Evolutionary conservation across 2,888 invertebrate genomes (phyloP).

Genomic region (Aspidiotus rigidus): DNA sequence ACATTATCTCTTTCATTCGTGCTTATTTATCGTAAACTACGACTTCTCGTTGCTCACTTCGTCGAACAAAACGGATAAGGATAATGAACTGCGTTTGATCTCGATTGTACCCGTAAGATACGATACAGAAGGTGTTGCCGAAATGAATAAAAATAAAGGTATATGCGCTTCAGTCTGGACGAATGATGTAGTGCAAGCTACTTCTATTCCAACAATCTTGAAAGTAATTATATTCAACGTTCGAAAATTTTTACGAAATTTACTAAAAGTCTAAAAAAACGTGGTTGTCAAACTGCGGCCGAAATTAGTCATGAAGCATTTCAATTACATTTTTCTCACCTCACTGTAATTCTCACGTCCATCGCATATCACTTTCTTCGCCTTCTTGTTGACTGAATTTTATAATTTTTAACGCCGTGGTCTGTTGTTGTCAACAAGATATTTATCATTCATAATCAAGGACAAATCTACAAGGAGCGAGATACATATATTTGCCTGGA

Average conservation of each 20-base stretch:
- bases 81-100: slow-evolving; percentile 13
- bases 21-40: slow-evolving; percentile 17
- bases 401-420: too few species aligned
- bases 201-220: slow-evolving; percentile 12
- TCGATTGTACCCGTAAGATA: slow-evolving; percentile 18
- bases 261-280: too few species aligned
- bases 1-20: slow-evolving; percentile 2
- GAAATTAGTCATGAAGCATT: not conserved
- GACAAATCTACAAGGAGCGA: too few species aligned
- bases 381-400: too few species aligned
- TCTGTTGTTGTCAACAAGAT: too few species aligned
- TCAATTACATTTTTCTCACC: not conserved
- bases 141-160: slow-evolving; percentile 9
- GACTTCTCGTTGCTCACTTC: not conserved
- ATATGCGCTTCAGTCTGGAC: slow-evolving; percentile 25
- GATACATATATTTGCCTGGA: too few species aligned
- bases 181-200: slow-evolving; percentile 20
- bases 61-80: not conserved
- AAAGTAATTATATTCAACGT: not conserved
- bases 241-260: too few species aligned
- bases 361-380: not conserved
- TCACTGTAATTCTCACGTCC: not conserved
- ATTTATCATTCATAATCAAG: too few species aligned
- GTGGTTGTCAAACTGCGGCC: too few species aligned
- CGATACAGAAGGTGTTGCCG: slow-evolving; percentile 3